A percentile compares a stretch with the other conserved stretches of the same genome.
Evolutionary conservation across 2,113 vertebrate genomes (phyloP).

Genomic region (Gulo gulo): DNA sequence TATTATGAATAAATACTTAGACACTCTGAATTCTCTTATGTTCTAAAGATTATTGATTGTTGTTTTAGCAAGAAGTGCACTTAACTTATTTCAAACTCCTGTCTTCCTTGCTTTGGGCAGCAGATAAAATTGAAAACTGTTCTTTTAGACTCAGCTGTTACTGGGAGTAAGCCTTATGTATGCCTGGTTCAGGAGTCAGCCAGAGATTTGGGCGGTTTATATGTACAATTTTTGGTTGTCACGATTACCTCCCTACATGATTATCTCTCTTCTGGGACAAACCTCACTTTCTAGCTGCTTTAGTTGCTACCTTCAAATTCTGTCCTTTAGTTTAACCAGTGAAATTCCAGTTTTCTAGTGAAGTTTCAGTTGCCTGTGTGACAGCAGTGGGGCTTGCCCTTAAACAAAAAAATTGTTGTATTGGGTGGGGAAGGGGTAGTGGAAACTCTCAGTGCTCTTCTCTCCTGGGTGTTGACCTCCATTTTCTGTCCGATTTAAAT

Average conservation of each 20-base stretch:
- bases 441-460: background rate
- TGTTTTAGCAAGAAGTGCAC: background rate
- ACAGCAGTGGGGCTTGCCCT: background rate
- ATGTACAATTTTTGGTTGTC: background rate
- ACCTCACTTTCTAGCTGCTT: background rate
- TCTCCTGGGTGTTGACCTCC: background rate
- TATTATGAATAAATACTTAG: background rate
- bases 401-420: background rate
- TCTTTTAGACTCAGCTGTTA: slow-evolving; percentile 3
- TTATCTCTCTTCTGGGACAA: background rate
- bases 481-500: slow-evolving; percentile 30
- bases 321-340: background rate
- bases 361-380: slow-evolving; percentile 2
- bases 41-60: slow-evolving; percentile 11
- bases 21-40: background rate
- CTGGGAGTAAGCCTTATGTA: background rate
- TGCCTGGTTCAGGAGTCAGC: background rate
- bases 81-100: background rate
- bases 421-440: background rate
- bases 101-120: background rate
- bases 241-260: background rate
- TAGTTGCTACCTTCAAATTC: background rate
- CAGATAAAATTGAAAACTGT: background rate
- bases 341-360: background rate
- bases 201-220: background rate